These are phyloP conservation scores for Heliothis peltigera DNA, from an alignment of 2,888 invertebrate genomes.

Conservation along the genomic window DNA sequence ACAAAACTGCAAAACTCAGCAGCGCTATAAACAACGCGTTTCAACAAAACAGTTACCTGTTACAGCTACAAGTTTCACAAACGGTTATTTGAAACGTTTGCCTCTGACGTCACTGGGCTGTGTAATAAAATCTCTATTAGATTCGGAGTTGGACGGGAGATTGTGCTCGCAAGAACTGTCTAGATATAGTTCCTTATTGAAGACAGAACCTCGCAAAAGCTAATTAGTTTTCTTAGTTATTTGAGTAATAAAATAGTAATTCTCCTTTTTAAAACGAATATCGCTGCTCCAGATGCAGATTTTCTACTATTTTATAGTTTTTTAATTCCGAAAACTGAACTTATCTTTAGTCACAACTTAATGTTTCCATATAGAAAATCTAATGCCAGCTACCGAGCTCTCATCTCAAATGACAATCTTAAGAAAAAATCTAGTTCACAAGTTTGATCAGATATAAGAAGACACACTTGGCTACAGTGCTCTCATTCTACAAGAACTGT, in stretches of 20 bases:
- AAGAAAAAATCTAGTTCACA: not conserved
- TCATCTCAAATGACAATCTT: not conserved
- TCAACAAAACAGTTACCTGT: not conserved
- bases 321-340: not conserved
- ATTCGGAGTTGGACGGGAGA: slow-evolving; percentile 15
- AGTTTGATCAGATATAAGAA: not conserved
- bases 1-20: not conserved
- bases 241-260: not conserved
- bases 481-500: not conserved
- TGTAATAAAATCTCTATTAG: slow-evolving; percentile 40
- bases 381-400: not conserved
- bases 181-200: slow-evolving; percentile 4
- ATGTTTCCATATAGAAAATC: not conserved
- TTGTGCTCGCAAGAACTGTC: slow-evolving; percentile 4
- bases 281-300: not conserved
- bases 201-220: slow-evolving; percentile 4
- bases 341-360: not conserved
- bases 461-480: not conserved
- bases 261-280: not conserved
- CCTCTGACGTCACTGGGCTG: slow-evolving; percentile 23
- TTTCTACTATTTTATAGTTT: not conserved
- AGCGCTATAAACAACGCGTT: not conserved
- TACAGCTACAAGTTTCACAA: slow-evolving; percentile 20
- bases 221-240: not conserved
- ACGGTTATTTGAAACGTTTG: slow-evolving; percentile 33